These are phyloP conservation scores for Holocentrus rufus DNA, from an alignment of 2,797 vertebrate species.

Conservation along the genomic window DNA sequence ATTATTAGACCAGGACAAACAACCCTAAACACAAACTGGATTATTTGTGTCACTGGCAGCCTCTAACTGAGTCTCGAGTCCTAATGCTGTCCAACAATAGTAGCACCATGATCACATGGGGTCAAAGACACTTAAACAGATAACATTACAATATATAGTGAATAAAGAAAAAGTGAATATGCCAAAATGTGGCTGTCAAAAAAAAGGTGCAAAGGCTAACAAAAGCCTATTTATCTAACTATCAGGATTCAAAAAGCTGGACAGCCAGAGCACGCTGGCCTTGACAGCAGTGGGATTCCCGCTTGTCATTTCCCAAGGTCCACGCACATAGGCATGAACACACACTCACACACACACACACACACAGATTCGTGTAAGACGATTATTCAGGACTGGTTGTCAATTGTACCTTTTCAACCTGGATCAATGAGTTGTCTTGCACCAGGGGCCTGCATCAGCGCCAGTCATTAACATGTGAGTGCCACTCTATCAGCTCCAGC, in stretches of 20 bases:
- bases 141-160: conserved; percentile 15
- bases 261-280: conserved; percentile 63
- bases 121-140: conserved; percentile 46
- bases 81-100: conserved; percentile 41
- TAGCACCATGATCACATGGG: conserved; percentile 30
- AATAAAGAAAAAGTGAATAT: conserved; percentile 45
- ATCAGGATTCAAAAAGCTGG: conserved; percentile 57
- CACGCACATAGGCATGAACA: conserved; percentile 29
- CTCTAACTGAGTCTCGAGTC: conserved; percentile 37
- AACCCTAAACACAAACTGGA: conserved; percentile 48
- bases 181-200: conserved; percentile 57
- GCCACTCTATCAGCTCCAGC: conserved; percentile 78
- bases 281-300: conserved; percentile 74
- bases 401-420: conserved; percentile 80
- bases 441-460: conserved; percentile 68
- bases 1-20: conserved; percentile 59
- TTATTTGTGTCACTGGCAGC: conserved; percentile 36
- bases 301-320: conserved; percentile 69
- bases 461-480: conserved; percentile 82
- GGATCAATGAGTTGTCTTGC: conserved; percentile 79
- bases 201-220: conserved; percentile 60
- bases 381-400: conserved; percentile 81
- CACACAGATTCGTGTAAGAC: conserved; percentile 53
- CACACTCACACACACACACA: conserved; percentile 26
- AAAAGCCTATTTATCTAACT: conserved; percentile 70